Evolutionary conservation across 2,113 vertebrate species (phyloP).

Genomic region (Cottus gobio): DNA sequence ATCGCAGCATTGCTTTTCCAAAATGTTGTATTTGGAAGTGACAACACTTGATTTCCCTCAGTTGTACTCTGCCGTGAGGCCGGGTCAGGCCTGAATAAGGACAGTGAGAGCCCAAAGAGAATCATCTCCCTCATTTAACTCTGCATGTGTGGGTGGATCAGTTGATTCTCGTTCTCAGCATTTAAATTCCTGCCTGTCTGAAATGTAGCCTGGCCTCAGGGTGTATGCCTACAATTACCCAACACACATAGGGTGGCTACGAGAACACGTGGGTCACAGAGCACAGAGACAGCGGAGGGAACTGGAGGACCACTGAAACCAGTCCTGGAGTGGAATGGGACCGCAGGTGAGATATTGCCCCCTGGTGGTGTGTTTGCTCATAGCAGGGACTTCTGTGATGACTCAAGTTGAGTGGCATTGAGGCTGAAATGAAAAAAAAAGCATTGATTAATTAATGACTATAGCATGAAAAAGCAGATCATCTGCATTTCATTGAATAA

Average conservation of each 20-base stretch:
- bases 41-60: background rate
- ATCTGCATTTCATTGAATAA: background rate
- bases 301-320: constrained; percentile 38
- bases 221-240: constrained; percentile 33
- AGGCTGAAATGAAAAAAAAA: constrained; percentile 18
- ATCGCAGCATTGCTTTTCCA: background rate
- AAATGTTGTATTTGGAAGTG: background rate
- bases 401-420: constrained; percentile 1
- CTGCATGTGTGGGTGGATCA: constrained; percentile 62
- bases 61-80: constrained; percentile 10
- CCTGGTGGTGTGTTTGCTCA: constrained; percentile 68
- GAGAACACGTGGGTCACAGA: constrained; percentile 51
- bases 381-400: constrained; percentile 13
- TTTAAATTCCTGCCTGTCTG: constrained; percentile 51
- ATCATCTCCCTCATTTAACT: constrained; percentile 56
- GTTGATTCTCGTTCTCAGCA: constrained; percentile 35
- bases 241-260: constrained; percentile 35
- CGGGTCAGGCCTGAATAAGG: constrained; percentile 35
- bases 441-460: constrained; percentile 5
- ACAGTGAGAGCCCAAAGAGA: constrained; percentile 25
- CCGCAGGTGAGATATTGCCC: constrained; percentile 74
- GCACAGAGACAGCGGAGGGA: constrained; percentile 16
- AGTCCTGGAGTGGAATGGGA: constrained; percentile 19
- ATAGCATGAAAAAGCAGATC: background rate
- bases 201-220: constrained; percentile 50